phyloP scores from a whole-genome alignment of 2,113 vertebrate species.

The Mastomys coucha region DNA sequence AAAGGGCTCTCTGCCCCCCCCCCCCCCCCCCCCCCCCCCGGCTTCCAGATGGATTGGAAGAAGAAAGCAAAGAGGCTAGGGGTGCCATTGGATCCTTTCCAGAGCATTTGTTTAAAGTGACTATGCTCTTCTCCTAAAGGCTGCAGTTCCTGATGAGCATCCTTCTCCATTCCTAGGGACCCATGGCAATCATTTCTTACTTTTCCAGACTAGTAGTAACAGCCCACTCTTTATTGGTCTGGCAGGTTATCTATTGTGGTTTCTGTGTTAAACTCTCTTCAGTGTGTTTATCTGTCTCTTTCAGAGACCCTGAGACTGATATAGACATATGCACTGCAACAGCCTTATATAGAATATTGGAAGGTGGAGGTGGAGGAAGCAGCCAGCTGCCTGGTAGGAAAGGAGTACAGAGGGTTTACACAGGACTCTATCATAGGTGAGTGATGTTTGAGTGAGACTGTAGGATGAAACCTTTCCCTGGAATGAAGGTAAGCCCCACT shows the following conservation, averaged over 20 bases:
- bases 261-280: not conserved
- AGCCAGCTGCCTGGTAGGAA: not conserved
- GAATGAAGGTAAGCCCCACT: not conserved
- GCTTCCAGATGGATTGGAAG: not conserved
- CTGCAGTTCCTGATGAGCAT: not conserved
- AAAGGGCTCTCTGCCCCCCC: not conserved
- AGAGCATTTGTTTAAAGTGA: not conserved
- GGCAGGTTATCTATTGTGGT: not conserved
- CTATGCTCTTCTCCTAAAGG: not conserved
- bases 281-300: not conserved
- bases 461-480: not conserved
- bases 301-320: not conserved
- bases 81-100: not conserved
- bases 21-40: not conserved
- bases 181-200: not conserved
- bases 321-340: not conserved
- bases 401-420: too few relatives aligned
- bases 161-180: not conserved
- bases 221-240: not conserved
- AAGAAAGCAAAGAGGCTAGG: not conserved
- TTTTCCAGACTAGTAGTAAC: not conserved
- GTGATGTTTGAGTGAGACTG: not conserved
- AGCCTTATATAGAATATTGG: not conserved
- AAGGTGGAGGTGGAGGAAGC: not conserved
- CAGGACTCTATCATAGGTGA: not conserved